Evolutionary conservation across 2,797 vertebrate species (phyloP).

Genomic region (Oophaga sylvatica): DNA sequence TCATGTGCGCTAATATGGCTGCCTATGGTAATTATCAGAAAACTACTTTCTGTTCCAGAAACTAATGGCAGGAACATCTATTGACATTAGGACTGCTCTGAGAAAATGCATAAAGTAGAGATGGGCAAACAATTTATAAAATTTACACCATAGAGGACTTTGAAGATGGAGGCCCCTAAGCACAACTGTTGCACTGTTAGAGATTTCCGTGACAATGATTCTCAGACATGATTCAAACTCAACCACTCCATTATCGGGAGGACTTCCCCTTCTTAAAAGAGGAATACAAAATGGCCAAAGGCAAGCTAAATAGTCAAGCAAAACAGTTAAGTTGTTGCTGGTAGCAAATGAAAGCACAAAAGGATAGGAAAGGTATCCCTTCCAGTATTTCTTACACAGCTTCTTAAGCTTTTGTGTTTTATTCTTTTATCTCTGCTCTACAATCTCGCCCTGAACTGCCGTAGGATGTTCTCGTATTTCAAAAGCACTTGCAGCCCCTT

Average conservation of each 20-base stretch:
- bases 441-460: constrained; percentile 31
- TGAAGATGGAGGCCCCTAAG: background rate
- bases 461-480: constrained; percentile 25
- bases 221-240: background rate
- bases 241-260: background rate
- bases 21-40: background rate
- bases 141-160: too few species aligned
- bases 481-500: constrained; percentile 19
- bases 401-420: constrained; percentile 30
- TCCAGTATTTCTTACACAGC: constrained; percentile 8
- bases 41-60: background rate
- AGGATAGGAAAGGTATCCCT: constrained; percentile 16
- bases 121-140: background rate
- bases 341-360: constrained; percentile 33
- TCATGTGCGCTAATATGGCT: background rate
- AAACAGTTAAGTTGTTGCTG: constrained; percentile 14
- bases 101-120: background rate
- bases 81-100: background rate
- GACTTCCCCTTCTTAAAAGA: background rate
- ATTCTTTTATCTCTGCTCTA: constrained; percentile 30
- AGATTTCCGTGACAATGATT: background rate
- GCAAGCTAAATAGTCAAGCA: background rate
- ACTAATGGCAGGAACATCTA: background rate
- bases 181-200: background rate
- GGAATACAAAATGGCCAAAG: background rate